Evolutionary conservation across 2,113 vertebrate genomes (phyloP), one percentile per base, ranked within the genome.

Genomic region (Herpailurus yagouaroundi): DNA sequence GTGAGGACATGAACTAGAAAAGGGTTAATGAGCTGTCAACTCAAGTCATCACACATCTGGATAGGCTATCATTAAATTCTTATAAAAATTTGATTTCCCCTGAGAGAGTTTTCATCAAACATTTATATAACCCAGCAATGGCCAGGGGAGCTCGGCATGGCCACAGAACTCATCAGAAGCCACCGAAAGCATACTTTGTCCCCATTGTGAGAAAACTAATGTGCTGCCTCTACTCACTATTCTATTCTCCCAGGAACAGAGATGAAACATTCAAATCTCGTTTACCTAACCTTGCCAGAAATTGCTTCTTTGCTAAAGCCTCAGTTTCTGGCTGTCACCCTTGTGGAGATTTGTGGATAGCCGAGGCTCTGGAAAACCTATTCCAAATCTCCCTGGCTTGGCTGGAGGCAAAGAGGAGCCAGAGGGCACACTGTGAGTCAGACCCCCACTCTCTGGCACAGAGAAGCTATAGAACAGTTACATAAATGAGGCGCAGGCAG

Each of bases 61-160:
- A 98, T 97, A 95, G 98, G 95, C 97, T 98, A 97, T 98, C 98
- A 98, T 98, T 98, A 98, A 98, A 97, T 98, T 98, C 98, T 98
- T 98, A 98, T 98, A 97, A 98, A 98, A 98, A 98, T 98, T 99
- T 97, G 97, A 99, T 99, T 99, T 98, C 98, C 98, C 98, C 63
- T 0, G 98, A 97, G 98, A 98, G 66, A 0, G 7, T 95, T 98
- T 98, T 97, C 98, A 98, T 99, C 98, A 98, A 99, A 98, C 98
- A 98, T 98, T 98, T 98, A 98, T 99, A 92, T 98, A 99, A 97
- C 96, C 94, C 97, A 99, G 98, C 98, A 98, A 98, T 94, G 97
- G 97, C 92, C 89, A 63, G 83, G 92, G 73, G 52, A 96, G 96
- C 31, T 89, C 6, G 45, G 83, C 50, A 10, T 71, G 94, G 96